Evolutionary conservation across 2,113 vertebrate species (phyloP).

Genomic region (Caranx melampygus): DNA sequence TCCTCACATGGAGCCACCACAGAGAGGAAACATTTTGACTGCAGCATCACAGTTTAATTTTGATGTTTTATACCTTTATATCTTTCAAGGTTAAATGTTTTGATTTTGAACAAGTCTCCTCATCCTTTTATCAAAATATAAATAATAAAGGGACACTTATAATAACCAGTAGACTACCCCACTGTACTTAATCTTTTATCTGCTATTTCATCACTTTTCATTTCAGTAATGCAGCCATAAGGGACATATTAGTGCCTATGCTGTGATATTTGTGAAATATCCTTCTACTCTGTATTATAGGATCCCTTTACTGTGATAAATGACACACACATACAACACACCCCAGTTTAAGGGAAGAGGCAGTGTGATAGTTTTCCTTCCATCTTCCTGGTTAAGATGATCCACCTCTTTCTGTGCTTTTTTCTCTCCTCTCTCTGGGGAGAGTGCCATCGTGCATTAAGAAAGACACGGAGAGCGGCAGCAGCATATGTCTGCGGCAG

Average conservation of each 20-base stretch:
- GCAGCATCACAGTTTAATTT: neutral
- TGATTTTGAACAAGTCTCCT: neutral
- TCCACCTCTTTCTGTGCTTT: constrained; percentile 46
- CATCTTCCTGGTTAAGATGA: constrained; percentile 58
- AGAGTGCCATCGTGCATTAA: constrained; percentile 72
- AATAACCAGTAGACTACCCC: neutral
- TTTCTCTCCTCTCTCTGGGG: constrained; percentile 69
- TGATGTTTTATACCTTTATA: neutral
- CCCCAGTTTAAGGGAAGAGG: constrained; percentile 36
- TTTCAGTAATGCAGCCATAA: too few relatives aligned
- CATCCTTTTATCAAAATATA: neutral
- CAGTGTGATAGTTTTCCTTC: constrained; percentile 42
- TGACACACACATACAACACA: constrained; percentile 26
- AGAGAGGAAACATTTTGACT: neutral
- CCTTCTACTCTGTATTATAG: constrained; percentile 1
- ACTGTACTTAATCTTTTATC: neutral
- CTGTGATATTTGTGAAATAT: constrained; percentile 6
- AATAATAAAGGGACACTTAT: too few relatives aligned
- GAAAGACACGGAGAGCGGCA: constrained; percentile 64
- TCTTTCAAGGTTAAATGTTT: neutral
- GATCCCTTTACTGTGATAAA: constrained; percentile 23
- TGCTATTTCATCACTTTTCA: neutral
- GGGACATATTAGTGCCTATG: neutral
- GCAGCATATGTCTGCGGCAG: constrained; percentile 76
- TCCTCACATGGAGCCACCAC: constrained; percentile 7